These are phyloP conservation scores for Anisognathus igniventris DNA, from an alignment of 2,797 vertebrate genomes.

Conservation along the genomic window DNA sequence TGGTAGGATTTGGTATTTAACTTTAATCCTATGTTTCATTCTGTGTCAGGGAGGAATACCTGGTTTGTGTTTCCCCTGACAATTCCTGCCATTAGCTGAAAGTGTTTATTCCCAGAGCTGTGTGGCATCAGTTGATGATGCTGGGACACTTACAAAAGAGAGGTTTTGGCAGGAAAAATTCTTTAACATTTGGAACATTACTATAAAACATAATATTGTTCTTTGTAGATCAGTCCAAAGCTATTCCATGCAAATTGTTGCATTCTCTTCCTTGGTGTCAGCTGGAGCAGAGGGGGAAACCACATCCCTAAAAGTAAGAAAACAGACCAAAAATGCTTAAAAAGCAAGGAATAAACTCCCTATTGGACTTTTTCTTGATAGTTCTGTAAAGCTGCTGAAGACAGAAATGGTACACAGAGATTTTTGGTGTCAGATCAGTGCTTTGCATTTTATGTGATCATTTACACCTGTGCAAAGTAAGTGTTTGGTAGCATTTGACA, in stretches of 20 bases:
- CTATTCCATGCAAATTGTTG: neutral
- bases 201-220: neutral
- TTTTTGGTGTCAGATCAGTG: slow-evolving; percentile 13
- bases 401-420: neutral
- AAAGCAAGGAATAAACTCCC: neutral
- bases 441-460: slow-evolving; percentile 33
- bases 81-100: slow-evolving; percentile 16
- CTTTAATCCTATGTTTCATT: neutral
- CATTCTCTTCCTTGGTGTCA: neutral
- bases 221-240: neutral
- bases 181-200: neutral
- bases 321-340: neutral
- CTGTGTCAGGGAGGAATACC: neutral
- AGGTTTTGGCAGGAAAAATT: slow-evolving; percentile 6
- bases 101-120: slow-evolving; percentile 59
- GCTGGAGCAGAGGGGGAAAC: neutral
- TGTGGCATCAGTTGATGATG: slow-evolving; percentile 64
- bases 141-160: slow-evolving; percentile 44
- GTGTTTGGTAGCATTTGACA: slow-evolving; percentile 39
- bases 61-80: neutral
- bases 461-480: slow-evolving; percentile 28
- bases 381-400: neutral
- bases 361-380: neutral
- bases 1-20: neutral
- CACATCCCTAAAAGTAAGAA: neutral